These are phyloP conservation scores for Marmota flaviventris DNA, from an alignment of 2,113 vertebrate species.

Conservation along the genomic window DNA sequence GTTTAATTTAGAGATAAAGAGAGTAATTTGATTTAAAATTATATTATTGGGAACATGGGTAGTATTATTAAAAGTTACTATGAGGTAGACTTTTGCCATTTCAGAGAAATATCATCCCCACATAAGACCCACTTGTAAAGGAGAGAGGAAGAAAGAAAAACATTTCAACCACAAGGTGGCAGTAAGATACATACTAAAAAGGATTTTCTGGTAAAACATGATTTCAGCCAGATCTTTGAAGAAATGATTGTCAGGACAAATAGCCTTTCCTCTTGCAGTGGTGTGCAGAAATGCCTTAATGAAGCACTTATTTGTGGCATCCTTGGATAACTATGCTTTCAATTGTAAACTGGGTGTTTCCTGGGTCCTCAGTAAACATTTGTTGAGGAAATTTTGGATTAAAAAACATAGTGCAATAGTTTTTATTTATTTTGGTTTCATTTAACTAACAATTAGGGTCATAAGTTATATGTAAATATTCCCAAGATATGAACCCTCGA, in stretches of 20 bases:
- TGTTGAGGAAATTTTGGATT: not conserved
- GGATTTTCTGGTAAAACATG: not conserved
- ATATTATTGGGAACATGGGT: not conserved
- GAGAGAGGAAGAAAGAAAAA: not conserved
- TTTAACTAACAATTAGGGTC: not conserved
- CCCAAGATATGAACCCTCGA: not conserved
- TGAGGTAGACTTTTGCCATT: conserved; percentile 7
- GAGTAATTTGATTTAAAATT: not conserved
- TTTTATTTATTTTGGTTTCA: not conserved
- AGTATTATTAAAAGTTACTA: not conserved
- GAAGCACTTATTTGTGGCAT: not conserved
- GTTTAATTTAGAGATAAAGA: conserved; percentile 38
- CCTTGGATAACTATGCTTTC: not conserved
- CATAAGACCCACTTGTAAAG: not conserved
- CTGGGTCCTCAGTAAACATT: not conserved
- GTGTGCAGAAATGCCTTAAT: not conserved
- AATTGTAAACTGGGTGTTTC: not conserved
- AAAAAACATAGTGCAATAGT: not conserved
- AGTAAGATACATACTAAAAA: conserved; percentile 32
- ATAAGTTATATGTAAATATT: not conserved
- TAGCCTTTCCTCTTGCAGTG: not conserved
- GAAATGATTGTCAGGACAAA: conserved; percentile 61
- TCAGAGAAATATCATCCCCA: not conserved
- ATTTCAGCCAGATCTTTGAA: conserved; percentile 53
- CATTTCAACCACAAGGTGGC: conserved; percentile 78